A percentile compares a stretch with the other conserved stretches of the same genome.
These are phyloP conservation scores for Eledona agricola DNA, from an alignment of 2,888 invertebrate genomes.

Conservation along the genomic window DNA sequence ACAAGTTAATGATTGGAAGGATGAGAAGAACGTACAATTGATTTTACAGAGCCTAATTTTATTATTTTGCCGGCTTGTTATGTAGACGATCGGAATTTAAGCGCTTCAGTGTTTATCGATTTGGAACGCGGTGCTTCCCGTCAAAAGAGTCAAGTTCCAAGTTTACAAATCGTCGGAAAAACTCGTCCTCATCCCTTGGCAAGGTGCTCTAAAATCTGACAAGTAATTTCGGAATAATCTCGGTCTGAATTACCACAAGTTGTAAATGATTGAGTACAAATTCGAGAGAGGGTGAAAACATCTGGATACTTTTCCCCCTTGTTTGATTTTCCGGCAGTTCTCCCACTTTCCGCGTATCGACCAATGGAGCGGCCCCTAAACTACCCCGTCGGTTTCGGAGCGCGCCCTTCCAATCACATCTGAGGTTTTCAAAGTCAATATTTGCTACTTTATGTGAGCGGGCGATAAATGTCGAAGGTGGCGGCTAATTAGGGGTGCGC, in stretches of 20 bases:
- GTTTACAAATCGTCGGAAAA: too few relatives aligned
- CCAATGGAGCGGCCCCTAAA: slow-evolving; percentile 51
- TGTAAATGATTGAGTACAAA: slow-evolving; percentile 52
- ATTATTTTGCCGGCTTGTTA: too few relatives aligned
- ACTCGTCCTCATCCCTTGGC: too few relatives aligned
- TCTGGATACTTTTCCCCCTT: slow-evolving; percentile 40
- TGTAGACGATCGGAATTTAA: too few relatives aligned
- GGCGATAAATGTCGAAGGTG: slow-evolving; percentile 24
- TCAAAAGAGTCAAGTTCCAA: too few relatives aligned
- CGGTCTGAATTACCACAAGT: slow-evolving; percentile 45
- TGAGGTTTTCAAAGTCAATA: slow-evolving; percentile 63
- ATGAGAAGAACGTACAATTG: too few relatives aligned
- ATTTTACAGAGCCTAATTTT: too few relatives aligned
- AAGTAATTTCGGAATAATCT: slow-evolving; percentile 32
- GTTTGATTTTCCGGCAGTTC: slow-evolving; percentile 40
- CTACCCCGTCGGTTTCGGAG: slow-evolving; percentile 50
- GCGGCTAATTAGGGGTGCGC: slow-evolving; percentile 12
- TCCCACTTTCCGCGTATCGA: slow-evolving; percentile 36
- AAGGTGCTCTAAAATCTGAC: slow-evolving; percentile 10
- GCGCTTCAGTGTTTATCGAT: too few relatives aligned
- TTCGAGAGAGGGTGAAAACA: slow-evolving; percentile 45
- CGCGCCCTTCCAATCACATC: slow-evolving; percentile 61
- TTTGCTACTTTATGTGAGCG: slow-evolving; percentile 61
- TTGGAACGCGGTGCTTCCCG: too few relatives aligned
- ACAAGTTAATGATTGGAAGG: too few relatives aligned